These are phyloP conservation scores for Micromussa lordhowensis DNA, from an alignment of 92 coral and sea anemone species.

Conservation along the genomic window DNA sequence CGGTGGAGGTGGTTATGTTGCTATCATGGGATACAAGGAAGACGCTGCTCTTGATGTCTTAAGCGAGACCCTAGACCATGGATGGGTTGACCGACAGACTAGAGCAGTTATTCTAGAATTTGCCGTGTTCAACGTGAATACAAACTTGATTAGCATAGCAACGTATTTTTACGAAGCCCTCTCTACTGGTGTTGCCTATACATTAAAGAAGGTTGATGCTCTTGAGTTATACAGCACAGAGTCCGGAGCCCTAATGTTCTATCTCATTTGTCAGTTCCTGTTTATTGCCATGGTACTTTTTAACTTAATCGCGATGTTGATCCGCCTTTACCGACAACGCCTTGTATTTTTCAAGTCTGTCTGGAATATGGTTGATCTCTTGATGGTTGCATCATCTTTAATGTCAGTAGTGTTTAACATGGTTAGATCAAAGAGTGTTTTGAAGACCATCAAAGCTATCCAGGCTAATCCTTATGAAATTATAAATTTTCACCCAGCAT, in stretches of 20 bases:
- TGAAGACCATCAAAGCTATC: slow-evolving; percentile 37
- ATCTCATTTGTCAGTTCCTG: slow-evolving; percentile 52
- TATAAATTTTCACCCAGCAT: slow-evolving; percentile 43
- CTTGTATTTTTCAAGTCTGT: slow-evolving; percentile 22
- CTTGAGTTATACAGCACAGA: slow-evolving; percentile 53
- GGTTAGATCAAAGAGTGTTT: slow-evolving; percentile 35
- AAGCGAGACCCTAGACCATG: slow-evolving; percentile 30
- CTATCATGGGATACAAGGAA: slow-evolving; percentile 53
- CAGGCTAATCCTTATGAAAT: slow-evolving; percentile 47
- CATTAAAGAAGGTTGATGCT: slow-evolving; percentile 31
- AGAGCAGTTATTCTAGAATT: slow-evolving; percentile 60
- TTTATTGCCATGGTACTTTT: slow-evolving; percentile 57
- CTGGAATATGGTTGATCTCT: slow-evolving; percentile 60
- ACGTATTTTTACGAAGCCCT: slow-evolving; percentile 52
- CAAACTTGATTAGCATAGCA: slow-evolving; percentile 45
- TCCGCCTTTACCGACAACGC: slow-evolving; percentile 35
- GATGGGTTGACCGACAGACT: slow-evolving; percentile 60
- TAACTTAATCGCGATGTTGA: slow-evolving; percentile 26
- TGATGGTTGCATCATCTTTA: slow-evolving; percentile 29
- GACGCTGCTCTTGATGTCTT: slow-evolving; percentile 40
- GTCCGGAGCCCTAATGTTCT: slow-evolving; percentile 42
- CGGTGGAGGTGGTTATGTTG: slow-evolving; percentile 60
- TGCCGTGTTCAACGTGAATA: slow-evolving; percentile 52
- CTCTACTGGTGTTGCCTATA: slow-evolving; percentile 48
- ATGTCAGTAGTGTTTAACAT: slow-evolving; percentile 46